These are phyloP conservation scores for Eulithis testata DNA, from an alignment of 2,888 invertebrate species.

Conservation along the genomic window DNA sequence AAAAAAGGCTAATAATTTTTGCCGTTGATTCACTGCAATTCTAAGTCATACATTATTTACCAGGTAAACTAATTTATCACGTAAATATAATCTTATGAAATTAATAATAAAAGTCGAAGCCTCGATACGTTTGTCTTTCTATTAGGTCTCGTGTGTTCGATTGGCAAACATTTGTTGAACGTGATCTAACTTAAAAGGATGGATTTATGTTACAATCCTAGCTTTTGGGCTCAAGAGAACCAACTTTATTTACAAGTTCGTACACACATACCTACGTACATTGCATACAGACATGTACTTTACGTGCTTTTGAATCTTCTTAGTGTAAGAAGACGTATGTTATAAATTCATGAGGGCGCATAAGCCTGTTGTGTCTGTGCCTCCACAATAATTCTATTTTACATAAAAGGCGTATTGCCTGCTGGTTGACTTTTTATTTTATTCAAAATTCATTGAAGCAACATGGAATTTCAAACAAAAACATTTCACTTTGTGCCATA, in stretches of 20 bases:
- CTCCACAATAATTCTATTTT: conserved; percentile 44
- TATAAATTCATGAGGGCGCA: conserved; percentile 62
- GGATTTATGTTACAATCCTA: conserved; percentile 69
- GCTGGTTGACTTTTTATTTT: conserved; percentile 35
- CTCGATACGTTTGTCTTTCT: conserved; percentile 69
- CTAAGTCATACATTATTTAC: conserved; percentile 1
- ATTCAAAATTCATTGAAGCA: conserved; percentile 32
- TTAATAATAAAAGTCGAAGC: conserved; percentile 63
- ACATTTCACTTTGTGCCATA: conserved; percentile 11
- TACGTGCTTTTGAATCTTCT: conserved; percentile 44
- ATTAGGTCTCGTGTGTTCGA: conserved; percentile 70
- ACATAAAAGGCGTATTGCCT: conserved; percentile 39
- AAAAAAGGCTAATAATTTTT: too few relatives aligned
- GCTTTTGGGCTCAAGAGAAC: conserved; percentile 61
- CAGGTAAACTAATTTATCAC: not conserved
- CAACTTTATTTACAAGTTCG: conserved; percentile 65
- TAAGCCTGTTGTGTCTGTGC: conserved; percentile 44
- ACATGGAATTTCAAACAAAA: conserved; percentile 16
- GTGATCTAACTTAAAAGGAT: conserved; percentile 74
- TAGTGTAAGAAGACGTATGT: conserved; percentile 62
- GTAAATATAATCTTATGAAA: conserved; percentile 41
- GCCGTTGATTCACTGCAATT: too few relatives aligned
- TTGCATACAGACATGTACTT: conserved; percentile 30
- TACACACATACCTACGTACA: conserved; percentile 33
- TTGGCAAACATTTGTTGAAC: conserved; percentile 76